Evolutionary conservation across 2,797 vertebrate genomes (phyloP), one percentile per base, ranked within the genome.

Genomic region (Microctenopoma steveboyesi): DNA sequence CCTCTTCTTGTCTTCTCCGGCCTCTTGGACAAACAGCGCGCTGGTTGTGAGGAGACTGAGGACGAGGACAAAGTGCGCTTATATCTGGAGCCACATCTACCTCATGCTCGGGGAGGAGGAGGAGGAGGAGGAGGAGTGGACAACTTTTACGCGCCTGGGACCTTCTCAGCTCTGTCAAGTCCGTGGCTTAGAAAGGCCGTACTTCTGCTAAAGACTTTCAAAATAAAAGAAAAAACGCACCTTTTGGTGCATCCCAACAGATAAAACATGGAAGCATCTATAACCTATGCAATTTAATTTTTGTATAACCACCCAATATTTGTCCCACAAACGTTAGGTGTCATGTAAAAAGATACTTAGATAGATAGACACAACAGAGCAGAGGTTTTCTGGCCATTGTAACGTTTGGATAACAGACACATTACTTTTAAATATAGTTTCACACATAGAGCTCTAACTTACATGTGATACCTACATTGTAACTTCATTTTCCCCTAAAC

Each of bases 1-100:
- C 63, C 69, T 25, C 63, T 64, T 72, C 60, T 52, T 67, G 61
- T 4, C 27, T 18, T 48, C 43, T 18, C 67, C 62, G 8, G 69
- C 33, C 39, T 67, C 53, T 42, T 35, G 79, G 70, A 72, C 64
- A 27, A 64, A 71, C 43, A 68, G 69, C 3, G n/a, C 15, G 51
- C 72, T 27, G n/a, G 42, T 59, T 35, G 75, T 2, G 74, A 58
- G 49, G 55, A 79, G 59, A 11, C 40, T 28, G 76, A 14, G 56
- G 54, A 58, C 63, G 52, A 27, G 74, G 47, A 60, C 56, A 1
- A 60, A 71, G 68, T 48, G 78, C 84, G 85, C 90, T 92, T 92
- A 83, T 87, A 90, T 86, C 82, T 86, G 84, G 82, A 88, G 88
- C 86, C 85, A 86, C 79, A 75, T 54, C 75, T 72, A 70, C 72